A percentile compares a stretch with the other conserved stretches of the same genome.
Evolutionary conservation across 2,113 vertebrate genomes (phyloP).

Genomic region (Silurus glanis): DNA sequence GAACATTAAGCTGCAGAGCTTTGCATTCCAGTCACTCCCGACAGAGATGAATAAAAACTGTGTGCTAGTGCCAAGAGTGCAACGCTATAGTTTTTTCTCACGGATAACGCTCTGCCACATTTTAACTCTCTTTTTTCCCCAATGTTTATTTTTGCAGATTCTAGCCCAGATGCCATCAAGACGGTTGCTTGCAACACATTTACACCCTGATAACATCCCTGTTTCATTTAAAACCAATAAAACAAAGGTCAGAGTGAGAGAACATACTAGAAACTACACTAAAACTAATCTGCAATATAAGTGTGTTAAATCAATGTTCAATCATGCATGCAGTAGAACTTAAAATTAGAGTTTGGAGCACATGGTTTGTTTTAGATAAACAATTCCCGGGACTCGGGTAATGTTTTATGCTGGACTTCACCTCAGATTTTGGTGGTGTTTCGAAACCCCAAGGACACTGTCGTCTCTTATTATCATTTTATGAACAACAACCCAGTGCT

Average conservation of each 20-base stretch:
- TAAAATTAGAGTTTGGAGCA: neutral
- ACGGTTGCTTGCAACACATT: conserved; percentile 54
- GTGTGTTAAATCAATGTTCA: neutral
- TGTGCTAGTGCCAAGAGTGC: neutral
- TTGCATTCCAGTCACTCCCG: neutral
- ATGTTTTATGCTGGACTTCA: neutral
- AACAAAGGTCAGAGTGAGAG: conserved; percentile 41
- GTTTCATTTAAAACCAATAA: conserved; percentile 45
- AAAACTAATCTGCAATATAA: neutral
- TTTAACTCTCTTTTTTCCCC: neutral
- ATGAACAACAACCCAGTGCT: conserved; percentile 66
- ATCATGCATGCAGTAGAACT: neutral
- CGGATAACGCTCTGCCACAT: neutral
- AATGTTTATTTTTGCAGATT: conserved; percentile 31
- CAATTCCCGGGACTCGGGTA: neutral
- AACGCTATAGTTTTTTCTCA: neutral
- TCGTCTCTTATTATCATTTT: conserved; percentile 76
- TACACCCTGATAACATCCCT: conserved; percentile 51
- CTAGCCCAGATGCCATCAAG: conserved; percentile 31
- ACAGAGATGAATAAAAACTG: neutral
- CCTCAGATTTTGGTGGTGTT: conserved; percentile 73
- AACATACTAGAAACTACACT: neutral
- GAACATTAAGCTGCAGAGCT: neutral
- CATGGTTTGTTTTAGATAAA: neutral
- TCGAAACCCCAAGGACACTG: conserved; percentile 76